Evolutionary conservation across 1,140 invertebrate genomes (phyloP), one percentile per base, ranked within the genome.

Genomic region (Drosophila bocki): DNA sequence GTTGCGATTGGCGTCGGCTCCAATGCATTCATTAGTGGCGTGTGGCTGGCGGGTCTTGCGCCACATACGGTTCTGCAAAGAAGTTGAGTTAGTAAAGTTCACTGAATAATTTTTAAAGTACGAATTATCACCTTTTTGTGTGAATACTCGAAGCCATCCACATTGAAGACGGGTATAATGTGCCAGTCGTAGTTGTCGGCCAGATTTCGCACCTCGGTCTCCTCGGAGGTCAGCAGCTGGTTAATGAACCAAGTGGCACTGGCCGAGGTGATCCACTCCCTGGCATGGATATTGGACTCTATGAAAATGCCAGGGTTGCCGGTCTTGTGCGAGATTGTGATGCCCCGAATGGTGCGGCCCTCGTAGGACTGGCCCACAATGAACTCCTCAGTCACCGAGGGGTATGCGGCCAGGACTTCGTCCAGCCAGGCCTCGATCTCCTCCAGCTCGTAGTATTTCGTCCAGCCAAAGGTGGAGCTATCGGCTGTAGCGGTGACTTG

Each of bases 91-190:
- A 39, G 2, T 7, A 11, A 11, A 2, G 33, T 11, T 4, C 1
- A 3, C 3, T 1, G 0, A n/a, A 8, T 7, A 7, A n/a, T 26
- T 26, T n/a, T 9, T 0, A 7, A 9, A 0, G 0, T n/a, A 1
- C 29, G 9, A 5, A 15, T 22, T 11, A 8, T 17, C 7, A 94
- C 94, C 72, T 44, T 71, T 50, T 75, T 81, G 64, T 95, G 94
- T 3, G 94, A 95, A 78, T 95, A 96, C 26, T 93, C 94, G 82
- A 95, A 96, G 2, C 96, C 96, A 92, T 97, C 96, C 12, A 96
- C 96, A 92, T 97, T 97, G 11, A 95, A 92, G 0, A 96, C 93
- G 0, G 96, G 96, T 51, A 96, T 91, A 63, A 97, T 93, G 80
- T 95, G 95, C 95, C 95, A 96, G 74, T 96, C 94, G 60, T 93